These are phyloP conservation scores for Gouania willdenowi DNA, from an alignment of 2,797 vertebrate genomes.

Conservation along the genomic window DNA sequence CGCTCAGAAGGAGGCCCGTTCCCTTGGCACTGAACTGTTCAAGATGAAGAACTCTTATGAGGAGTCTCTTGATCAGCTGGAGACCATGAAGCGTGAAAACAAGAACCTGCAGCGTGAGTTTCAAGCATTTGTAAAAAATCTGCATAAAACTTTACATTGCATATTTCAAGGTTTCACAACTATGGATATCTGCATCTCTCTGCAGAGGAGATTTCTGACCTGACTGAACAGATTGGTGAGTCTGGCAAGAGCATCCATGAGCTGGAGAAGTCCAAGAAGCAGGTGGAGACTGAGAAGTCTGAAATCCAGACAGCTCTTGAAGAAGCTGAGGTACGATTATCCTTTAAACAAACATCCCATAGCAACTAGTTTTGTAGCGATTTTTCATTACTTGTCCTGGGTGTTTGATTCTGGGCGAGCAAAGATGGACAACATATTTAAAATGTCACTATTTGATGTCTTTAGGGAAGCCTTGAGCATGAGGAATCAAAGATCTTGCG, in stretches of 20 bases:
- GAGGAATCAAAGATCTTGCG: constrained; percentile 86
- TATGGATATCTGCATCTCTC: neutral
- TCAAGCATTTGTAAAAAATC: too few relatives aligned
- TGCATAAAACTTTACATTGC: neutral
- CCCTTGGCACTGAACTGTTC: constrained; percentile 83
- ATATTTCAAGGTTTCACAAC: neutral
- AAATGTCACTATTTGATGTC: neutral
- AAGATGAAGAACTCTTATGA: constrained; percentile 89
- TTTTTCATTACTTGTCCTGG: too few relatives aligned
- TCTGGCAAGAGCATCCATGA: constrained; percentile 83
- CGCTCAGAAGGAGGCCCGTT: constrained; percentile 80
- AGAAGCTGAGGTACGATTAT: constrained; percentile 77
- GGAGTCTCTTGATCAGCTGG: constrained; percentile 82
- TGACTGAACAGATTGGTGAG: constrained; percentile 84
- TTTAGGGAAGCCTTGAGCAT: constrained; percentile 82
- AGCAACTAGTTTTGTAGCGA: neutral
- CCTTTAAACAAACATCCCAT: neutral
- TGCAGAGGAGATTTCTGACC: constrained; percentile 84
- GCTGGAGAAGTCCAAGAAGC: constrained; percentile 83
- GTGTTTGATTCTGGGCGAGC: too few relatives aligned
- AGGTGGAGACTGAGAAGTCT: constrained; percentile 81
- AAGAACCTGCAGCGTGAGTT: constrained; percentile 80
- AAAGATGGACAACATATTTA: too few relatives aligned
- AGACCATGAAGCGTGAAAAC: constrained; percentile 85
- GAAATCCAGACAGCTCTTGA: constrained; percentile 83